phyloP scores from a whole-genome alignment of 2,113 vertebrate species.

The Lates calcarifer region DNA sequence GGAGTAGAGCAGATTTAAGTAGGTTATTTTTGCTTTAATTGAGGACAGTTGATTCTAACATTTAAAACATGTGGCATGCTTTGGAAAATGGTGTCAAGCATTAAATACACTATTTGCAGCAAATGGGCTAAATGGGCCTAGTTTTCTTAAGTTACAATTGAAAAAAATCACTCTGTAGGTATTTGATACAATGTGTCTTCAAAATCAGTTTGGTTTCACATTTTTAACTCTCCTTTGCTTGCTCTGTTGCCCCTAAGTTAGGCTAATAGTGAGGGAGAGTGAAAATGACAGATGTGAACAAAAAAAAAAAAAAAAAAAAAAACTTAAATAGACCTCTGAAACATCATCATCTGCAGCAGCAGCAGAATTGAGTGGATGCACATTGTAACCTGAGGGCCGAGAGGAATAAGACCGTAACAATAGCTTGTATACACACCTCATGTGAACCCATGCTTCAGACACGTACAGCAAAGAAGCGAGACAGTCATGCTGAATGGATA shows the following conservation, averaged over 20 bases:
- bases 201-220: background rate
- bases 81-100: background rate
- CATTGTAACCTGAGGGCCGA: slow-evolving; percentile 57
- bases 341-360: slow-evolving; percentile 34
- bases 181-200: background rate
- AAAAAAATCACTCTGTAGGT: background rate
- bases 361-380: slow-evolving; percentile 51
- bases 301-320: slow-evolving; percentile 28
- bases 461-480: background rate
- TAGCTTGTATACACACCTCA: slow-evolving; percentile 35
- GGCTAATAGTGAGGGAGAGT: background rate
- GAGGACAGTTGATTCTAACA: background rate
- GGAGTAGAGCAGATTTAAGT: too few relatives aligned
- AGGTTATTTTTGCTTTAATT: background rate
- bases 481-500: slow-evolving; percentile 32
- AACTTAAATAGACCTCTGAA: slow-evolving; percentile 26
- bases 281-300: slow-evolving; percentile 47
- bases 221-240: slow-evolving; percentile 14
- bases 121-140: background rate
- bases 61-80: too few relatives aligned
- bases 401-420: slow-evolving; percentile 52
- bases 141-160: background rate
- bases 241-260: slow-evolving; percentile 30
- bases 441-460: slow-evolving; percentile 38
- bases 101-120: background rate